Evolutionary conservation across 2,797 vertebrate species (phyloP).

Genomic region (Craterocephalus amniculus): DNA sequence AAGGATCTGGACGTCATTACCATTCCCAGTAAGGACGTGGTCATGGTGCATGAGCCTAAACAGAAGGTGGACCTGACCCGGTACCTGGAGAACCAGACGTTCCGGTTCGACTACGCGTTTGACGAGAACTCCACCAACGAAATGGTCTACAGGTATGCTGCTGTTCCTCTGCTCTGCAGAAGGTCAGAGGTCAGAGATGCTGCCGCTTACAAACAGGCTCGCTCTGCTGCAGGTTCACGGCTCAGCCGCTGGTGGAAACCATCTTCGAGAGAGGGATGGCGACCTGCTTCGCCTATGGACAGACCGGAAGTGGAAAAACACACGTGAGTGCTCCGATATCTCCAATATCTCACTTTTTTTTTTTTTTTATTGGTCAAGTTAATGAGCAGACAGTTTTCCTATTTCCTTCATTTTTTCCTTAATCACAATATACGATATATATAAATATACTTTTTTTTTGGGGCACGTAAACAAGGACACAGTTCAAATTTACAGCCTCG

Average conservation of each 20-base stretch:
- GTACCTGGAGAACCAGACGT: slow-evolving; percentile 98
- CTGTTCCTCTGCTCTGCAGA: too few relatives aligned
- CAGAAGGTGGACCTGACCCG: slow-evolving; percentile 98
- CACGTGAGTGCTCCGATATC: too few relatives aligned
- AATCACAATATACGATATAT: too few relatives aligned
- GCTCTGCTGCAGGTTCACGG: slow-evolving; percentile 89
- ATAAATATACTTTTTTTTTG: too few relatives aligned
- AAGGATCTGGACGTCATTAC: slow-evolving; percentile 98
- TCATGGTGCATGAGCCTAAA: slow-evolving; percentile 99
- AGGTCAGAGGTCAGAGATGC: too few relatives aligned
- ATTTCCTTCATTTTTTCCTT: too few relatives aligned
- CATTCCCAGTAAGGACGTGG: slow-evolving; percentile 98
- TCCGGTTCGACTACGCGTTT: slow-evolving; percentile 98
- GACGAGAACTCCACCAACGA: slow-evolving; percentile 95
- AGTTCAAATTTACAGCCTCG: too few relatives aligned
- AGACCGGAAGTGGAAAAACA: slow-evolving; percentile 98
- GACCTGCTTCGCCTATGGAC: slow-evolving; percentile 97
- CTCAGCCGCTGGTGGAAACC: slow-evolving; percentile 95
- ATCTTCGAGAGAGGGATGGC: slow-evolving; percentile 99
- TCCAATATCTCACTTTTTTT: too few relatives aligned
- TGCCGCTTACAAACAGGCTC: too few relatives aligned
- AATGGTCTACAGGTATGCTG: slow-evolving; percentile 99
- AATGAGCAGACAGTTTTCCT: too few relatives aligned
- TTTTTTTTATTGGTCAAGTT: too few relatives aligned
- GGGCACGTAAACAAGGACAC: too few relatives aligned